Base-by-base conservation (phyloP, 2,888 invertebrate genomes). In the Alcis repandata region DNA sequence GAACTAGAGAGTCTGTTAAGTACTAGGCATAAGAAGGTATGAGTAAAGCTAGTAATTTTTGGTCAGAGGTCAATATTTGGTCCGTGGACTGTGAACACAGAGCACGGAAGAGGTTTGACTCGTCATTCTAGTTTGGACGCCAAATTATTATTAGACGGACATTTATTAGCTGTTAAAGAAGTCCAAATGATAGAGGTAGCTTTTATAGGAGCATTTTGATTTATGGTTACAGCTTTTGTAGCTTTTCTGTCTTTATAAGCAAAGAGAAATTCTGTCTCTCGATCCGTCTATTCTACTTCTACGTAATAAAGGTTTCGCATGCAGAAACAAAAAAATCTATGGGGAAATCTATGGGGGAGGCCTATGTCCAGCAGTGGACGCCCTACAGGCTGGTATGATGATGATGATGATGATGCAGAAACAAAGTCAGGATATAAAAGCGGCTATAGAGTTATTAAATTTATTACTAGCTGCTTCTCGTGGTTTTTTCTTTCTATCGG, bases 41-140 rank as follows among this genome's bases (percentile, higher is more conserved):
- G 20, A 51, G n/a, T 19, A 36, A 51, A 52, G 41, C 8, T 10
- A 41, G 57, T 59, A 64, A 64, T 64, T 54, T 56, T 48, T 59
- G 63, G 63, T 54, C 59, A 64, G 22, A 49, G 63, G 63, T 64
- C 59, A 64, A 53, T 59, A 75, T 72, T 71, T 73, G 73, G 74
- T 74, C 58, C 68, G 68, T 72, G 69, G 69, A 69, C 59, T 67
- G 46, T 52, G 68, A 59, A 41, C 48, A 71, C 69, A 65, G 68
- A 70, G 75, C 72, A 63, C 62, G 68, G 63, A 64, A 69, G 69
- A 73, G 70, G 75, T 59, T 69, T 67, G 60, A 22, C 63, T 41
- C 19, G 59, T 38, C 49, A 19, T 41, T 56, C 13, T 15, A 10
- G 41, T 19, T 32, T 33, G 19, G 9, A 20, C 22, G 11, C 17